Evolutionary conservation across 1,140 invertebrate species (phyloP), one percentile per base, ranked within the genome.

Genomic region (Tetragnatha versicolor): DNA sequence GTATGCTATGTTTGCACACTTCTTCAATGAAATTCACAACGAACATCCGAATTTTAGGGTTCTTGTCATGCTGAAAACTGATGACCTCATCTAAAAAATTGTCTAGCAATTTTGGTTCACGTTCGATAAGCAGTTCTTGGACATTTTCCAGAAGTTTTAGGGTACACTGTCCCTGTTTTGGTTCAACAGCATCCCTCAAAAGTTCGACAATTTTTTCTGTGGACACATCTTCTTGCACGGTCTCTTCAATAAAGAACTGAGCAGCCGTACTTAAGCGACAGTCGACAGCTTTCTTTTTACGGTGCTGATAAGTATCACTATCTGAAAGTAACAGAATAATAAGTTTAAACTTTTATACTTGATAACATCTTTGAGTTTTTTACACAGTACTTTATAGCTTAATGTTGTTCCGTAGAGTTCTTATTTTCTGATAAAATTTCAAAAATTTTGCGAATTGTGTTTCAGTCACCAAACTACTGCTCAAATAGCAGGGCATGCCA

Each of bases 1-100:
- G 91, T 31, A 91, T 89, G 84, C 95, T 91, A 78, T 92, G 90
- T 87, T 95, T 96, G 82, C 96, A 97, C 73, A 94, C 91, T 87
- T 97, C 94, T 88, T 99, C 97, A 83, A 99, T 95, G 86, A 99
- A 99, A 39, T 90, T 90, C 75, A 97, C 91, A 65, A 98, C 89
- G 83, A 93, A 92, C 87, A 93, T 96, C 83, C 93, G 91, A 9
- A 98, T 92, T 83, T 98, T 95, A 22, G 90, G 88, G 84, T 89
- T 92, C 82, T 91, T 90, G 85, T 98, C 95, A 84, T 90, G 90
- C 55, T 93, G 91, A 88, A 96, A 96, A 81, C 92, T 93, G 3
- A 99, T 86, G 79, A 98, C 90, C 85, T 98, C 87, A 79, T 94
- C 92, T 72, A 98, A 87, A 86, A 96, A 97, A 81, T 92, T 92